Conservation (phyloP, 2,113 vertebrate genomes). For the Lasiurus cinereus region DNA sequence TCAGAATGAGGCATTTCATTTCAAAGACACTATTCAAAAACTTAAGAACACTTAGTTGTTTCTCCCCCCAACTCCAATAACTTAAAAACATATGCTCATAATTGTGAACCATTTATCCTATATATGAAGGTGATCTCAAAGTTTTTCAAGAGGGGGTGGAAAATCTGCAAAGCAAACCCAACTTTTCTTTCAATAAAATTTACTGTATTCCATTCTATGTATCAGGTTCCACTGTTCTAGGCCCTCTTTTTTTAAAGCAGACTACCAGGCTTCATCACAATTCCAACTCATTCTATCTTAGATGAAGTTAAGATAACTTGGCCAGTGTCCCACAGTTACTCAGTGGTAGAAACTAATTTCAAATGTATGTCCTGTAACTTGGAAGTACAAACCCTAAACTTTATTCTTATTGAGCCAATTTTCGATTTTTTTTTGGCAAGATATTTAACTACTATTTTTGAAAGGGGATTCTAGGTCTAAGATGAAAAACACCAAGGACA, state of each 20-base stretch:
- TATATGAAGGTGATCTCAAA: not conserved
- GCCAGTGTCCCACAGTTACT: not conserved
- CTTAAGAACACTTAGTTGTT: not conserved
- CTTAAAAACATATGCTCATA: constrained; percentile 25
- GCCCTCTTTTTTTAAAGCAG: not conserved
- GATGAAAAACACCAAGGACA: not conserved
- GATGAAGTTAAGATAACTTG: not conserved
- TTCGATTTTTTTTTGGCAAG: not conserved
- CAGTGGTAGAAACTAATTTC: not conserved
- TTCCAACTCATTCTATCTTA: constrained; percentile 7
- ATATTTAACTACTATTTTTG: not conserved
- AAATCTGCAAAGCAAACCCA: constrained; percentile 1
- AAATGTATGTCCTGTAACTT: not conserved
- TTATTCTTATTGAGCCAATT: not conserved
- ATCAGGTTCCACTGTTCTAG: not conserved
- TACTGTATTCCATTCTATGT: not conserved
- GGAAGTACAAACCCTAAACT: not conserved
- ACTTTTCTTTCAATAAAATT: constrained; percentile 38
- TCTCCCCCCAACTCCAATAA: not conserved
- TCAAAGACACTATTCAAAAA: constrained; percentile 31
- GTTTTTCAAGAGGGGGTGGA: not conserved
- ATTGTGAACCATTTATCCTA: not conserved
- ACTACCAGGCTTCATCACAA: constrained; percentile 1
- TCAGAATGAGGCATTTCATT: not conserved
- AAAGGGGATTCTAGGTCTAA: not conserved